Conservation (phyloP, 2,113 vertebrate species). For the Notothenia coriiceps region DNA sequence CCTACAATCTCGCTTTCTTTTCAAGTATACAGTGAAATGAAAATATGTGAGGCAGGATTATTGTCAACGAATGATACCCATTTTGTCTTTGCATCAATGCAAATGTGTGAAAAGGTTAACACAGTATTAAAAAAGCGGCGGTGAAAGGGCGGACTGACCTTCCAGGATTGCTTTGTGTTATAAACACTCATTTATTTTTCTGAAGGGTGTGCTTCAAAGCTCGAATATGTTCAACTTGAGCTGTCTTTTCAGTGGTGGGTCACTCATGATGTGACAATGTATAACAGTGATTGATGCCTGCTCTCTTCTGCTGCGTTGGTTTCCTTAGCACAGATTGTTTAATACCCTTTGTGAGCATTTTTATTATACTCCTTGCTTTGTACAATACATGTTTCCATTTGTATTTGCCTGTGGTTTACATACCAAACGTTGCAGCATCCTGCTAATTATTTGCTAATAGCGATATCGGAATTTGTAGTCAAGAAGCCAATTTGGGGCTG, state of each 20-base stretch:
- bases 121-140: neutral
- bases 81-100: neutral
- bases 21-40: too few relatives aligned
- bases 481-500: slow-evolving; percentile 33
- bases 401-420: slow-evolving; percentile 19
- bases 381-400: slow-evolving; percentile 1
- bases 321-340: slow-evolving; percentile 60
- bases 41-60: too few relatives aligned
- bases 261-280: slow-evolving; percentile 60
- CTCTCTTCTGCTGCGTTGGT: slow-evolving; percentile 56
- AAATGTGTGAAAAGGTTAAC: neutral
- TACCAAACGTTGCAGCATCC: slow-evolving; percentile 11
- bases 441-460: slow-evolving; percentile 28
- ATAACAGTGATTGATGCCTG: slow-evolving; percentile 71
- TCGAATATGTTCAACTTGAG: slow-evolving; percentile 60
- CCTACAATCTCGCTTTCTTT: neutral
- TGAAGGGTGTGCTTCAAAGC: slow-evolving; percentile 50
- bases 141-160: slow-evolving; percentile 37
- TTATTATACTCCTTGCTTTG: slow-evolving; percentile 2
- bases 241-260: slow-evolving; percentile 52
- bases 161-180: slow-evolving; percentile 40
- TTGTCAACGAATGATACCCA: too few relatives aligned
- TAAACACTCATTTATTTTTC: slow-evolving; percentile 45
- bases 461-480: slow-evolving; percentile 30
- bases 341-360: neutral